Evolutionary conservation across 2,888 invertebrate species (phyloP).

Genomic region (Hybos culiciformis): DNA sequence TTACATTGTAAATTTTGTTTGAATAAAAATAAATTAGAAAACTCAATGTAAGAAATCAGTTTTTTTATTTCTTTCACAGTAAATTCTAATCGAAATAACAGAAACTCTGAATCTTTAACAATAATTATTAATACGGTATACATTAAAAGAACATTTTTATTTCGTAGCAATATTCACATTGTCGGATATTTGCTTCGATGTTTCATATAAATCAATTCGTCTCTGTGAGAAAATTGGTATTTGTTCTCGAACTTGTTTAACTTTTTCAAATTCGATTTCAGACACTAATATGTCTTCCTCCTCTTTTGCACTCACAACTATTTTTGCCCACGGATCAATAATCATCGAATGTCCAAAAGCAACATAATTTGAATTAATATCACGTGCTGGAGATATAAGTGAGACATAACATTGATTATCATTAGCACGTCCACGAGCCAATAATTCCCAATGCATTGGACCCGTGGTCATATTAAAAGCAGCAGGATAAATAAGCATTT

Average conservation of each 20-base stretch:
- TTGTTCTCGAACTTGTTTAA: constrained; percentile 65
- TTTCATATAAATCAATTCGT: constrained; percentile 59
- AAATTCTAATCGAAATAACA: too few relatives aligned
- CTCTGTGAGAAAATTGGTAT: constrained; percentile 68
- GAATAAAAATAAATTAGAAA: too few relatives aligned
- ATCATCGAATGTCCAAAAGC: constrained; percentile 84
- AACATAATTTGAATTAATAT: constrained; percentile 63
- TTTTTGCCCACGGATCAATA: constrained; percentile 65
- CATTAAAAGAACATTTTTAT: too few relatives aligned
- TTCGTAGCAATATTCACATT: too few relatives aligned
- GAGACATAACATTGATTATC: constrained; percentile 86
- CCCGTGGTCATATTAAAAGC: constrained; percentile 97
- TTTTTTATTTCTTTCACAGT: too few relatives aligned
- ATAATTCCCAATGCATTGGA: constrained; percentile 81
- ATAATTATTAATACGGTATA: too few relatives aligned
- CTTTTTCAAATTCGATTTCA: constrained; percentile 60
- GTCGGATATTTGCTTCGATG: constrained; percentile 18
- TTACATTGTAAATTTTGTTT: too few relatives aligned
- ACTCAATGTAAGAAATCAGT: too few relatives aligned
- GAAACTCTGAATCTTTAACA: too few relatives aligned
- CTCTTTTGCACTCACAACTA: constrained; percentile 53
- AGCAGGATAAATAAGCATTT: constrained; percentile 79
- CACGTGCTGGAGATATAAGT: constrained; percentile 72
- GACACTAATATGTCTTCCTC: constrained; percentile 54
- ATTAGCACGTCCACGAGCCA: constrained; percentile 66